Evolutionary conservation across 64 coral and sea anemone species (phyloP).

Genomic region (Dendrophyllia cribrosa): DNA sequence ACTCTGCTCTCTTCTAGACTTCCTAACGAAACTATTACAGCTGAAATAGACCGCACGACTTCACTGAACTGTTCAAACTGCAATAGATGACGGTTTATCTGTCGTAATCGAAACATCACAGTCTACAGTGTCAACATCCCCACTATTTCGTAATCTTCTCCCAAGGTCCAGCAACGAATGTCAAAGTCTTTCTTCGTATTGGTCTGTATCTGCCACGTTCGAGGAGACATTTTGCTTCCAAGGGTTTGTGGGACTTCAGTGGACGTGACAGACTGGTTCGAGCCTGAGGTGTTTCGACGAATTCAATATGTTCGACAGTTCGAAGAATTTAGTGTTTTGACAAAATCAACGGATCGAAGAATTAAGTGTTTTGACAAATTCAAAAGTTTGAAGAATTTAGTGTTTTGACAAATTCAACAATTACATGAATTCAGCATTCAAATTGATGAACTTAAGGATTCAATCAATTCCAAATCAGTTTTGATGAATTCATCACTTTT

Average conservation of each 20-base stretch:
- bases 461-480: too few relatives aligned
- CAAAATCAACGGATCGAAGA: background rate
- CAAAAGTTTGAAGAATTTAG: background rate
- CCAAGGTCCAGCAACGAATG: slow-evolving; percentile 16
- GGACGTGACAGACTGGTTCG: slow-evolving; percentile 9
- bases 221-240: background rate
- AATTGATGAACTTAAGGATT: background rate
- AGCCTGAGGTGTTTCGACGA: background rate
- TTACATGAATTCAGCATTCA: too few relatives aligned
- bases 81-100: slow-evolving; percentile 18
- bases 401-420: background rate
- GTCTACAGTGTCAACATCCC: too few relatives aligned
- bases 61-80: slow-evolving; percentile 26
- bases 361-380: background rate
- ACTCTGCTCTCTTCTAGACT: background rate
- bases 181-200: too few relatives aligned
- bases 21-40: slow-evolving; percentile 27
- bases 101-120: too few relatives aligned
- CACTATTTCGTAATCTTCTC: slow-evolving; percentile 13
- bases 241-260: slow-evolving; percentile 11
- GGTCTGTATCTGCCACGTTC: too few relatives aligned
- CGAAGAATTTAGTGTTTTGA: slow-evolving; percentile 9
- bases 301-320: slow-evolving; percentile 33
- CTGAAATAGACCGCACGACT: slow-evolving; percentile 19
- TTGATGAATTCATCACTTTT: too few relatives aligned